Evolutionary conservation across 2,888 invertebrate genomes (phyloP).

Genomic region (Macroteleia sp.): DNA sequence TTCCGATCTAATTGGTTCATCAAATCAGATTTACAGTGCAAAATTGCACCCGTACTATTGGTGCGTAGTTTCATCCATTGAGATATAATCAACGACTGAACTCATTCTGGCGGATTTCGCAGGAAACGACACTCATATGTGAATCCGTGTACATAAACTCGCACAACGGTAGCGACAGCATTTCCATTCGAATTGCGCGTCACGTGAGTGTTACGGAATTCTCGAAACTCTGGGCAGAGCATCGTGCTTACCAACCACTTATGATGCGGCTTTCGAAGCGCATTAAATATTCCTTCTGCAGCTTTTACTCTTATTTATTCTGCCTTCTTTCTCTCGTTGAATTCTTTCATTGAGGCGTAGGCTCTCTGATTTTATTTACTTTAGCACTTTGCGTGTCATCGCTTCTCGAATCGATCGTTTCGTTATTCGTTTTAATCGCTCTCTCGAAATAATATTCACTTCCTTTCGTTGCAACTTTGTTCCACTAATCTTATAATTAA

Average conservation of each 20-base stretch:
- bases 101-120: constrained; percentile 46
- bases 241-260: constrained; percentile 57
- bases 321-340: constrained; percentile 40
- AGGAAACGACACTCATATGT: constrained; percentile 48
- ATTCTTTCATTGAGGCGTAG: constrained; percentile 52
- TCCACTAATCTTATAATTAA: constrained; percentile 31
- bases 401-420: constrained; percentile 46
- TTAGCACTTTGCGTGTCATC: constrained; percentile 60
- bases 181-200: constrained; percentile 59
- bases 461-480: neutral
- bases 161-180: constrained; percentile 32
- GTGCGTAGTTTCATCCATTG: constrained; percentile 43
- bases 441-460: constrained; percentile 12
- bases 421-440: constrained; percentile 35
- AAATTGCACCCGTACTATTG: constrained; percentile 35
- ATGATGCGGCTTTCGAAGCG: constrained; percentile 59
- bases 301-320: constrained; percentile 56
- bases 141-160: constrained; percentile 48
- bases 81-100: constrained; percentile 44
- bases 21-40: constrained; percentile 30
- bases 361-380: constrained; percentile 60
- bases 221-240: constrained; percentile 47
- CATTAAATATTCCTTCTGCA: constrained; percentile 60
- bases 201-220: constrained; percentile 56
- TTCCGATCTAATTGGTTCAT: constrained; percentile 38